Evolutionary conservation across 1,140 invertebrate genomes (phyloP), one percentile per base, ranked within the genome.

Genomic region (Rhynchophorus ferrugineus): DNA sequence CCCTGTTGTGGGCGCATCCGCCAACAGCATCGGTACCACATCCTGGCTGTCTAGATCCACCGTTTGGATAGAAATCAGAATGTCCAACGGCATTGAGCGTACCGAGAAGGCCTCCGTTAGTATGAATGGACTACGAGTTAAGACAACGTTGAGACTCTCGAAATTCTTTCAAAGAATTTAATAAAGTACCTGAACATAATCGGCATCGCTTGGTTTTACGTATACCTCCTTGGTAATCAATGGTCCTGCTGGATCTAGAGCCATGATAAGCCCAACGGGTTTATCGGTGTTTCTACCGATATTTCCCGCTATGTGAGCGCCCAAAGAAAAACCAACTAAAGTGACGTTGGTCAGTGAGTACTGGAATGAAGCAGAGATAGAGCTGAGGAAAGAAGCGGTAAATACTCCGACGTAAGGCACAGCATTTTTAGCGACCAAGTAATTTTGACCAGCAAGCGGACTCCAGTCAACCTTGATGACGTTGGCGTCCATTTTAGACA

Each of bases 11-110:
- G 13, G 5, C 13, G 18, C 37, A 38, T 6, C 13, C 37, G n/a
- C n/a, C n/a, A n/a, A n/a, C n/a, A n/a, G n/a, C n/a, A 13, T 6
- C 5, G n/a, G 5, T 7, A 13, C n/a, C 5, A 18, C 41, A 43
- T 19, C 41, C 41, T 20, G 41, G 18, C 19, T 75, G 69, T 3
- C 75, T 73, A 13, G 64, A 67, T 0, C 81, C 81, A 2, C 79
- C 79, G 57, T 83, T 83, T 0, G 79, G 80, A 49, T 76, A 83
- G 62, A 84, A 84, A 58, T 85, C 82, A 0, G 76, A 76, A 60
- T 85, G 79, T n/a, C 76, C 82, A 56, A 76, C 65, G 1, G 78
- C 72, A 18, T 74, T 65, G 0, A 69, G 64, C 11, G 74, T 73
- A 0, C 80, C 79, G 29, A 80, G 70, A 5, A 68, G 60, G 0